Conservation (phyloP, 2,797 vertebrate genomes). For the Galagoides demidoff region DNA sequence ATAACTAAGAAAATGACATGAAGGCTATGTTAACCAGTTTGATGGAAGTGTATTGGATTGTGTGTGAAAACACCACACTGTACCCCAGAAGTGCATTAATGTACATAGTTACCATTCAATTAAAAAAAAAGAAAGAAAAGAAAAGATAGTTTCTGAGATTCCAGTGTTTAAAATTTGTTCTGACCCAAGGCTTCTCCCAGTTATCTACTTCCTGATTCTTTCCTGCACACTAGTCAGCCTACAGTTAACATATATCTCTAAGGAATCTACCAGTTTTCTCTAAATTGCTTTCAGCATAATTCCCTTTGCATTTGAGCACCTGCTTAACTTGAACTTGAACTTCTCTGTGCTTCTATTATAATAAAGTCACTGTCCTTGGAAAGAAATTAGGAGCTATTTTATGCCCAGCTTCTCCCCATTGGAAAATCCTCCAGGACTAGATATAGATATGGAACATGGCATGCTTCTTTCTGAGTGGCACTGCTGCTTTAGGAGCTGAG, state of each 20-base stretch:
- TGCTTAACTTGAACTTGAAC: neutral
- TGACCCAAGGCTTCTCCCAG: neutral
- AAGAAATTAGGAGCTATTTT: neutral
- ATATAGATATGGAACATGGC: neutral
- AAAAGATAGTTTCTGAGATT: neutral
- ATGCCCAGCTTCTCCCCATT: neutral
- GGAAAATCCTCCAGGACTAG: neutral
- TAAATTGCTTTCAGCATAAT: neutral
- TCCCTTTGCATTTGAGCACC: neutral
- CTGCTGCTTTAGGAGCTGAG: neutral
- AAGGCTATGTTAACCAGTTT: no score
- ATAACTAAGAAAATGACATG: no score
- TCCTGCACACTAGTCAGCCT: neutral
- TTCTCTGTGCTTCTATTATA: neutral
- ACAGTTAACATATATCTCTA: neutral
- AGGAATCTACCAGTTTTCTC: neutral
- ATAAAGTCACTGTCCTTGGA: neutral
- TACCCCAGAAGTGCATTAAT: no score
- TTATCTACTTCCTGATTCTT: neutral
- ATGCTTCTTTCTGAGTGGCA: neutral
- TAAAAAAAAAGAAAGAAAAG: no score
- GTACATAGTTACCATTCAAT: no score
- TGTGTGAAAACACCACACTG: no score
- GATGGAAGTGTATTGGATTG: no score
- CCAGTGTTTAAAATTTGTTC: slow-evolving; percentile 30